Percentiles rank a stretch among this genome's conserved stretches.
Conservation (phyloP, 2,113 vertebrate genomes). For the Suricata suricatta region DNA sequence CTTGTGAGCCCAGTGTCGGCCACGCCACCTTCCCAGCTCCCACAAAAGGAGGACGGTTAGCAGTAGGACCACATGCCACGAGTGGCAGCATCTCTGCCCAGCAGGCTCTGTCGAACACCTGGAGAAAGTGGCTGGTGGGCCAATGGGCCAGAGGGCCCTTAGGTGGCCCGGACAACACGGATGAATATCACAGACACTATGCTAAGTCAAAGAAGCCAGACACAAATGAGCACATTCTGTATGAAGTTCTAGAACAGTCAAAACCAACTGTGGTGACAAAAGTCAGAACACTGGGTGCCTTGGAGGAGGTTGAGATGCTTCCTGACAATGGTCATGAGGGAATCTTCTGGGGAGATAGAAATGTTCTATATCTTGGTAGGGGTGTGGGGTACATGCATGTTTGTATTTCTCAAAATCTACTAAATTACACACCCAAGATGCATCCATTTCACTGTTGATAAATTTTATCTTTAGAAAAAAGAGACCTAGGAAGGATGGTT, state of each 20-base stretch:
- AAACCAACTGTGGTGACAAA: neutral
- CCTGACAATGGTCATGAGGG: neutral
- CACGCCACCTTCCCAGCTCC: neutral
- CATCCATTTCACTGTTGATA: neutral
- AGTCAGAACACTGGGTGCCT: neutral
- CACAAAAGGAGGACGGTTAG: neutral
- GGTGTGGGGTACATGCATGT: neutral
- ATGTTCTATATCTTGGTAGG: neutral
- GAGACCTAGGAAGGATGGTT: neutral
- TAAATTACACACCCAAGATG: neutral
- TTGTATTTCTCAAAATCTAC: neutral
- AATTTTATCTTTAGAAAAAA: neutral
- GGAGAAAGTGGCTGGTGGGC: neutral
- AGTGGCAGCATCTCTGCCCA: too few relatives aligned
- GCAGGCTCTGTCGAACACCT: neutral
- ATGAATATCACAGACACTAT: neutral
- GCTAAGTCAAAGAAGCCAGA: neutral
- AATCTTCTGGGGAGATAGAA: neutral
- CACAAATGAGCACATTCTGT: neutral
- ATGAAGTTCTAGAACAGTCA: neutral
- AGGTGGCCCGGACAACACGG: neutral
- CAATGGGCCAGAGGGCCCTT: neutral
- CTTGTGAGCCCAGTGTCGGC: neutral
- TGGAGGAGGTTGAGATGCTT: neutral
- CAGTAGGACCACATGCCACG: neutral